phyloP scores from a whole-genome alignment of 2,888 invertebrate species.

The Rambutsinella grinnellia region DNA sequence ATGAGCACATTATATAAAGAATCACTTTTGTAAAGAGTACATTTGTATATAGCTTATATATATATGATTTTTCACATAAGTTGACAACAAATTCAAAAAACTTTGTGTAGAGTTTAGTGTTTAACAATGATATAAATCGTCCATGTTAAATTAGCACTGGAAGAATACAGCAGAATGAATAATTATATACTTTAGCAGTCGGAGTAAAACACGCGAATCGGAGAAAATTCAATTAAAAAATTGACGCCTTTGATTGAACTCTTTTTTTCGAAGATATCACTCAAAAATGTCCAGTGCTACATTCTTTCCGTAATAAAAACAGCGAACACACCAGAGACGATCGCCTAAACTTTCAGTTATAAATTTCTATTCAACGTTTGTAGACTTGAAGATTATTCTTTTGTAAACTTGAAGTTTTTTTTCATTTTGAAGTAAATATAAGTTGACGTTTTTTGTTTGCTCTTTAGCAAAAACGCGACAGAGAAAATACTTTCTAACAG shows the following conservation, averaged over 20 bases:
- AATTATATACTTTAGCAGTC: constrained; percentile 43
- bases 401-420: background rate
- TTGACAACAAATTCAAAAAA: constrained; percentile 58
- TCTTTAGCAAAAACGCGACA: constrained; percentile 47
- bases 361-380: no score
- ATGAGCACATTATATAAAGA: constrained; percentile 59
- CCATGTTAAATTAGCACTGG: constrained; percentile 45
- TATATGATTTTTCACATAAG: constrained; percentile 41
- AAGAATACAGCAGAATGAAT: constrained; percentile 48
- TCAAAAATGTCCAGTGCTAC: constrained; percentile 57
- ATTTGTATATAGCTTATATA: constrained; percentile 46
- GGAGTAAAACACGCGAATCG: constrained; percentile 56
- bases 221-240: constrained; percentile 47
- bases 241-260: constrained; percentile 42
- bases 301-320: constrained; percentile 34
- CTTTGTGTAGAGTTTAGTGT: constrained; percentile 54
- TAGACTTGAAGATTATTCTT: constrained; percentile 27
- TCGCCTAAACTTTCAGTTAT: constrained; percentile 8
- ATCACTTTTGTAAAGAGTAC: constrained; percentile 56
- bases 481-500: constrained; percentile 27
- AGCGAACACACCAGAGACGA: constrained; percentile 54
- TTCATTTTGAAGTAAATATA: background rate
- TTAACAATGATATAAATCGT: constrained; percentile 25
- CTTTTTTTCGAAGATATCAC: constrained; percentile 46
- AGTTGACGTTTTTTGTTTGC: constrained; percentile 7